Base-by-base conservation (phyloP, 2,888 invertebrate genomes). In the Ctenicera cuprea region DNA sequence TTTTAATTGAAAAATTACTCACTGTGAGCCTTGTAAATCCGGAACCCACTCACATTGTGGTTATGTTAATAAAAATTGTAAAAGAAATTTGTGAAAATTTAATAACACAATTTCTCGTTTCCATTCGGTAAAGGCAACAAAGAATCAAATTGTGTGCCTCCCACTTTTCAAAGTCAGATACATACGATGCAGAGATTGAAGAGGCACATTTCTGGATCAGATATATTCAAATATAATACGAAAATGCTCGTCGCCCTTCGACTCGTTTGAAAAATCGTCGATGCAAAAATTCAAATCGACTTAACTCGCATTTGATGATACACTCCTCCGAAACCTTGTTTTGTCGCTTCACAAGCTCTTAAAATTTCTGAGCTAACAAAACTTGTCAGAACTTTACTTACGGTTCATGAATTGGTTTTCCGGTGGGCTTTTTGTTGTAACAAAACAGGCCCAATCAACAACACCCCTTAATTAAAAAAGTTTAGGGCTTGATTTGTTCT, bases 171-270 rank as follows among this genome's bases (percentile, higher is more conserved):
- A 54, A 54, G 54, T 54, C 54, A 30, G 52, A 1, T 52, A 52
- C 52, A 52, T 22, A 18, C 52, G n/a, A 52, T 52, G 7, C 48
- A 5, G 8, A 52, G 54, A 54, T 54, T 54, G 54, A 30, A 54
- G 54, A 54, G n/a, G 54, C 54, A 26, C 54, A 54, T 33, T 30
- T 54, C 54, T 54, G n/a, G 54, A 54, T 54, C 54, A 54, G 54
- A 54, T 54, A 16, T 45, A 54, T 30, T 54, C 54, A 54, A 54
- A 54, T 54, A 54, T 54, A 54, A 54, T 54, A 54, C 14, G 54
- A 54, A 54, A 54, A 54, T 30, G 54, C 12, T 54, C 54, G 14
- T 30, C 54, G 26, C 14, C 30, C 20, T 3, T 43, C 41, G 41
- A 4, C 14, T 48, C 48, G 30, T 30, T 14, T 30, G 54, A 54